Evolutionary conservation across 2,888 invertebrate genomes (phyloP).

Genomic region (Dryocosmus kuriphilus): DNA sequence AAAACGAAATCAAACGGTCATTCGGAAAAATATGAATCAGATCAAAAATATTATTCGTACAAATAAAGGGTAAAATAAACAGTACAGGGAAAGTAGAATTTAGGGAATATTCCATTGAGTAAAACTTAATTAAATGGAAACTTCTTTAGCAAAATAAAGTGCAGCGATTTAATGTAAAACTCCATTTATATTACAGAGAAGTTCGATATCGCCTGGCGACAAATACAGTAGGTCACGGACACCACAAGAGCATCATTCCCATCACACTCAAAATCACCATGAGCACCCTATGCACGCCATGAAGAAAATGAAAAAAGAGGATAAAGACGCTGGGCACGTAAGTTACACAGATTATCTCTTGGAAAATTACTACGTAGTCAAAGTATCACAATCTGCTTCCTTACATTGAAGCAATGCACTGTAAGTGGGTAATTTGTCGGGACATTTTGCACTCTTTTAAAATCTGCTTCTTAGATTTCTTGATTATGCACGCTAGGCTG

Average conservation of each 20-base stretch:
- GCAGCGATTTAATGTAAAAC: slow-evolving; percentile 13
- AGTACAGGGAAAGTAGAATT: no score
- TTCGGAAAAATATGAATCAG: no score
- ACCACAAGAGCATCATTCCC: slow-evolving; percentile 84
- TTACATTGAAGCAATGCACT: slow-evolving; percentile 14
- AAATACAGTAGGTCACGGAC: slow-evolving; percentile 88
- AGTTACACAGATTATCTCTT: slow-evolving; percentile 75
- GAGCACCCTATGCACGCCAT: slow-evolving; percentile 77
- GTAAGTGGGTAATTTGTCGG: slow-evolving; percentile 14
- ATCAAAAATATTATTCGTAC: no score
- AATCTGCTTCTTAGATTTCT: slow-evolving; percentile 35
- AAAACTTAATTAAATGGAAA: not conserved
- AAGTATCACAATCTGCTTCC: slow-evolving; percentile 8
- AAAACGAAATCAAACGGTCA: no score
- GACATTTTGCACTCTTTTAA: slow-evolving; percentile 28
- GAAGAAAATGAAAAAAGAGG: slow-evolving; percentile 88
- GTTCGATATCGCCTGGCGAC: slow-evolving; percentile 92
- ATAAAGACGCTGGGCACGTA: slow-evolving; percentile 89
- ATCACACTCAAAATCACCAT: slow-evolving; percentile 79
- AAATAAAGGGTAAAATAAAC: no score
- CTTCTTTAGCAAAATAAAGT: not conserved
- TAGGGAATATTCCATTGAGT: not conserved
- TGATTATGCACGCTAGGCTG: slow-evolving; percentile 31
- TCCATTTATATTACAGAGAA: slow-evolving; percentile 81
- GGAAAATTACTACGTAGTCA: slow-evolving; percentile 17